Evolutionary conservation across 2,888 invertebrate species (phyloP), one percentile per base, ranked within the genome.

Genomic region (Dolomedes plantarius): DNA sequence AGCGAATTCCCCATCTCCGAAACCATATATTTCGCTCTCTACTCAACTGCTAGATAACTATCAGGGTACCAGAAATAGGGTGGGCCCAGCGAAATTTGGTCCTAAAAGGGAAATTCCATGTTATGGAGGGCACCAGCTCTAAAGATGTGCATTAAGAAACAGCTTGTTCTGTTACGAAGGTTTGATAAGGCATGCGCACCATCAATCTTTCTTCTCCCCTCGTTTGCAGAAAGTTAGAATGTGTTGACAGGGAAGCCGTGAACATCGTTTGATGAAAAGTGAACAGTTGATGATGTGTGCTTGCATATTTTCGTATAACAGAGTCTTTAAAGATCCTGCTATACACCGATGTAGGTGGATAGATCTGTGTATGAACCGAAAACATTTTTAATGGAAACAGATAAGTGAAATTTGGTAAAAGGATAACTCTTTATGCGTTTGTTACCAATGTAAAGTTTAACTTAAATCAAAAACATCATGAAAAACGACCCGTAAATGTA

Each of bases 51-150:
- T 16, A 23, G 56, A 56, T 56, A 23, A 23, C 23, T 23, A 56
- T 56, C 56, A n/a, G 23, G 23, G 23, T 23, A 11, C 56, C 16
- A 19, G 56, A 56, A 56, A 56, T 56, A 56, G 56, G 56, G 23
- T 19, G 2, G 56, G 56, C 19, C 56, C 56, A 3, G 1, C 6
- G 56, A 23, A 23, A 56, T 56, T 56, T 23, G 3, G 56, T 1
- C 19, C 23, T 56, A 56, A 56, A 56, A 56, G 56, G 56, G 56
- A 56, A 56, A 56, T 56, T 56, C 56, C 23, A 56, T 23, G 2
- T 46, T 2, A 16, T 2, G 13, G 16, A 23, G 19, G 23, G 7
- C 56, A 1, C 56, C 11, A 23, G n/a, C 19, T 16, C 56, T 56
- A 23, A 56, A 56, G 23, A 56, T 23, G 23, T 11, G 56, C 56